These are phyloP conservation scores for Genyomyrus donnyi DNA, from an alignment of 2,113 vertebrate genomes.

Conservation along the genomic window DNA sequence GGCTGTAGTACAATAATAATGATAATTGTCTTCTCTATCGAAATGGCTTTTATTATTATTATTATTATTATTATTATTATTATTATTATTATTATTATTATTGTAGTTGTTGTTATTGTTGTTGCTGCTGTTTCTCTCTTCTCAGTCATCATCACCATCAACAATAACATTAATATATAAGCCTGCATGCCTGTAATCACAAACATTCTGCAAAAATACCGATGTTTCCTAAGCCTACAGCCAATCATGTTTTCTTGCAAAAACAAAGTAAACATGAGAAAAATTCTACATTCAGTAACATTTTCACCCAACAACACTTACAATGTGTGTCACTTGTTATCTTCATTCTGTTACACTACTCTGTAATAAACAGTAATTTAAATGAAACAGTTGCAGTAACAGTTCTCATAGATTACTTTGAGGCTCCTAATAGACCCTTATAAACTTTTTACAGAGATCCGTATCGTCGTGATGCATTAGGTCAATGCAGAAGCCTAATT, in stretches of 20 bases:
- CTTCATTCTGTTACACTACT: background rate
- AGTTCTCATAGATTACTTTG: background rate
- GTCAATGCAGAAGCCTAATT: background rate
- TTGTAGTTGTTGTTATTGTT: background rate
- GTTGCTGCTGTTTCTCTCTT: background rate
- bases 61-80: background rate
- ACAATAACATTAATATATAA: background rate
- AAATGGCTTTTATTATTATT: background rate
- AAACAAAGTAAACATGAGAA: background rate
- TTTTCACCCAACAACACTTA: background rate
- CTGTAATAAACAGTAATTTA: background rate
- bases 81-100: background rate
- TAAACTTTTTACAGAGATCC: background rate
- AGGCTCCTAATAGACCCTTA: background rate
- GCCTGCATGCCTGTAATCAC: background rate
- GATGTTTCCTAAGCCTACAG: background rate
- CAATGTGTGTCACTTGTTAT: background rate
- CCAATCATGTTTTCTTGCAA: background rate
- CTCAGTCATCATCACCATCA: background rate
- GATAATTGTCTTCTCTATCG: background rate
- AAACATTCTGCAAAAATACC: background rate
- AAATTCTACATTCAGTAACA: background rate
- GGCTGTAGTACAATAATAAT: background rate
- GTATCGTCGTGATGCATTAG: background rate
- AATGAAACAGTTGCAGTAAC: background rate